Base-by-base conservation (phyloP, 2,797 vertebrate genomes). In the Lerista edwardsae region DNA sequence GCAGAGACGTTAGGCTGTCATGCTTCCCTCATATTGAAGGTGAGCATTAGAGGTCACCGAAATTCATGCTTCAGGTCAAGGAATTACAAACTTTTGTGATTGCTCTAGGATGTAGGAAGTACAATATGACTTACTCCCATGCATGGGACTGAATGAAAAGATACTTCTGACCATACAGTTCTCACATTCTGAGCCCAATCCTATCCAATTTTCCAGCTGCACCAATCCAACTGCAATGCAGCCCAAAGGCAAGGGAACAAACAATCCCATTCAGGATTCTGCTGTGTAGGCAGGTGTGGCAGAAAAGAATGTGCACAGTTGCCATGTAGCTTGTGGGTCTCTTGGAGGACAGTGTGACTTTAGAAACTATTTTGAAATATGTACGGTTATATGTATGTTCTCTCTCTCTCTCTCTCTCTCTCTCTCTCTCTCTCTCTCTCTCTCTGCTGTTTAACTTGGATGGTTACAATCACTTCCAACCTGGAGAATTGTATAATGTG, bases 401-500 rank as follows among this genome's bases (percentile, higher is more conserved):
- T 51, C 47, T 10, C 44, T 47, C 44, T 47, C 44, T 47, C 44
- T 47, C 44, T 47, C 44, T 47, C 44, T 47, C 44, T 47, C 44
- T 47, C 44, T 47, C 44, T 47, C 44, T 47, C 44, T 10, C 47
- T 51, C 47, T 51, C 47, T 51, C 47, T 51, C 47, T 51, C 47
- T 51, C 75, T 92, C 90, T 90, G 84, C 78, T 85, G 88, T 69
- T 84, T 84, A 93, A 93, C 92, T 91, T 93, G 93, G 91, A 93
- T 94, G 91, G 94, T 61, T 88, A 94, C 93, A 94, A 90, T 86
- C 85, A 90, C 93, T 95, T 95, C 94, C 95, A 92, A 94, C 91
- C 85, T 88, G 82, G 86, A 83, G 93, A 95, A 94, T 96, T 96
- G 95, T 95, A 96, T 95, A 96, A 96, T 93, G 94, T 90, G 93